Evolutionary conservation across 1,140 invertebrate species (phyloP).

Genomic region (Trichonephila clavipes): DNA sequence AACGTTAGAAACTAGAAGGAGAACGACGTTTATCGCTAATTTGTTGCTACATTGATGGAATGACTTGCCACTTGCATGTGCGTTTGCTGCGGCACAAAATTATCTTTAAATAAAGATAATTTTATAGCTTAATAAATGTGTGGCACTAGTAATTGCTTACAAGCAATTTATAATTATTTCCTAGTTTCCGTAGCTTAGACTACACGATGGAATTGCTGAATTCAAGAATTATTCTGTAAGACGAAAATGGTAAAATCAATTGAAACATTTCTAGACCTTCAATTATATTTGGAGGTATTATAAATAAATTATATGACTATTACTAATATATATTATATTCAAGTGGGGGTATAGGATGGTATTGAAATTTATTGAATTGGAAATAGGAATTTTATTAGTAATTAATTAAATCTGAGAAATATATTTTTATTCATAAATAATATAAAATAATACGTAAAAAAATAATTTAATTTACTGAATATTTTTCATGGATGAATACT

Average conservation of each 20-base stretch:
- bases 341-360: too few species aligned
- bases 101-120: conserved; percentile 35
- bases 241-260: too few species aligned
- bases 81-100: background rate
- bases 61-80: conserved; percentile 5
- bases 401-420: too few species aligned
- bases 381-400: too few species aligned
- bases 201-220: background rate
- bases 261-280: too few species aligned
- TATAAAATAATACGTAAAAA: too few species aligned
- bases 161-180: conserved; percentile 16
- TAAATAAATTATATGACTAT: background rate
- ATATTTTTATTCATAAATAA: too few species aligned
- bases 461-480: too few species aligned
- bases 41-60: conserved; percentile 29
- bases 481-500: too few species aligned
- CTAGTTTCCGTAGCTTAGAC: background rate
- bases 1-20: background rate
- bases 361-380: too few species aligned
- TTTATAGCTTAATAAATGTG: background rate
- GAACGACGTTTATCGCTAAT: conserved; percentile 9
- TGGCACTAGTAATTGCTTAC: background rate
- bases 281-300: background rate
- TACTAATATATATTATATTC: background rate
- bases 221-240: background rate